Evolutionary conservation across 2,797 vertebrate genomes (phyloP).

Genomic region (Carcharodon carcharias): DNA sequence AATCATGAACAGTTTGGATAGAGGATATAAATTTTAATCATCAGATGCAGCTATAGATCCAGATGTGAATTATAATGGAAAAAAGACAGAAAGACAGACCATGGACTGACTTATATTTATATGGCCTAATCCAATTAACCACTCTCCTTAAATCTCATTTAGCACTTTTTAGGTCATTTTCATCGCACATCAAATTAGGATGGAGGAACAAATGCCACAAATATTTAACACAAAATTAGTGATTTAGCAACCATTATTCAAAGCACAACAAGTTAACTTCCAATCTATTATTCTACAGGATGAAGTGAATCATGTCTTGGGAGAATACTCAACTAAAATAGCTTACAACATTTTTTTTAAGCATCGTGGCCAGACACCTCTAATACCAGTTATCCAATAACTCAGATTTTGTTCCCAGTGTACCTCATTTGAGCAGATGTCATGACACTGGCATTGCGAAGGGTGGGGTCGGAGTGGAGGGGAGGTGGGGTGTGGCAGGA

Average conservation of each 20-base stretch:
- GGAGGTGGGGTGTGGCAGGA: neutral
- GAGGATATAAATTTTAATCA: too few relatives aligned
- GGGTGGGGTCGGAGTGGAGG: neutral
- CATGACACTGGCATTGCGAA: neutral
- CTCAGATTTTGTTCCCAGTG: too few relatives aligned
- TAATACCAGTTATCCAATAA: neutral
- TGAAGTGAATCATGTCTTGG: neutral
- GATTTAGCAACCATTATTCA: neutral
- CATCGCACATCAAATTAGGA: neutral
- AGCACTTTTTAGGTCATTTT: neutral
- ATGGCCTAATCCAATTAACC: neutral
- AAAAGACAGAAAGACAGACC: neutral
- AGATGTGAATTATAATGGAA: neutral
- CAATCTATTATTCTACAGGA: neutral
- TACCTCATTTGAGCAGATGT: neutral
- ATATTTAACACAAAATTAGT: neutral
- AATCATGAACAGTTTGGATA: too few relatives aligned
- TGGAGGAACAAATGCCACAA: neutral
- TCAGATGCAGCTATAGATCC: neutral
- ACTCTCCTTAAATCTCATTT: neutral
- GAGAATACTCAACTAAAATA: neutral
- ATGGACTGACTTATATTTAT: neutral
- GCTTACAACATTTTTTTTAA: neutral
- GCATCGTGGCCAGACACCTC: neutral
- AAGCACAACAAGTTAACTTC: neutral